Evolutionary conservation across 2,113 vertebrate species (phyloP).

Genomic region (Trachemys scripta): DNA sequence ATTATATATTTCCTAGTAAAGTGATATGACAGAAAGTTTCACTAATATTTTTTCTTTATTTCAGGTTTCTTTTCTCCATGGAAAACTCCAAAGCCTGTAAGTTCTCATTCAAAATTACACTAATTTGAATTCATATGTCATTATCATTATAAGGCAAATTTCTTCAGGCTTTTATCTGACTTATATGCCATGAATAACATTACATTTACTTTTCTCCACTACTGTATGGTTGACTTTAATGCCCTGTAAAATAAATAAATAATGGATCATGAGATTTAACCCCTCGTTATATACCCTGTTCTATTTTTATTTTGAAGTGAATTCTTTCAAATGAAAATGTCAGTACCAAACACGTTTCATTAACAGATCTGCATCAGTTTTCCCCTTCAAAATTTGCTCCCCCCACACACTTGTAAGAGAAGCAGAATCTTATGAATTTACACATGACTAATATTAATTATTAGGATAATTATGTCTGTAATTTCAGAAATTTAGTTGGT

Average conservation of each 20-base stretch:
- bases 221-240: background rate
- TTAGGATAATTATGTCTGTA: background rate
- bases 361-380: background rate
- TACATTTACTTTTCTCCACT: background rate
- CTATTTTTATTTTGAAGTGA: background rate
- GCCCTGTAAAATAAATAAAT: background rate
- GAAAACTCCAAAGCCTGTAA: slow-evolving; percentile 99
- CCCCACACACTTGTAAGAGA: background rate
- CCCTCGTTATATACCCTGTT: background rate
- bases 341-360: background rate
- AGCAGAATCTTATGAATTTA: background rate
- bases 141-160: slow-evolving; percentile 15
- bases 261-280: background rate
- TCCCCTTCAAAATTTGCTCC: background rate
- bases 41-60: slow-evolving; percentile 85
- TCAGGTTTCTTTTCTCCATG: slow-evolving; percentile 99
- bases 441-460: background rate
- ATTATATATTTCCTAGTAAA: background rate
- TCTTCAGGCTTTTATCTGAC: slow-evolving; percentile 4
- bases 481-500: background rate
- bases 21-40: slow-evolving; percentile 61
- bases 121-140: slow-evolving; percentile 17
- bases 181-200: background rate
- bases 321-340: background rate
- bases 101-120: slow-evolving; percentile 75